Percentiles rank a stretch among this genome's conserved stretches.
Conservation (phyloP, 2,888 invertebrate species). For the Xylota segnis region DNA sequence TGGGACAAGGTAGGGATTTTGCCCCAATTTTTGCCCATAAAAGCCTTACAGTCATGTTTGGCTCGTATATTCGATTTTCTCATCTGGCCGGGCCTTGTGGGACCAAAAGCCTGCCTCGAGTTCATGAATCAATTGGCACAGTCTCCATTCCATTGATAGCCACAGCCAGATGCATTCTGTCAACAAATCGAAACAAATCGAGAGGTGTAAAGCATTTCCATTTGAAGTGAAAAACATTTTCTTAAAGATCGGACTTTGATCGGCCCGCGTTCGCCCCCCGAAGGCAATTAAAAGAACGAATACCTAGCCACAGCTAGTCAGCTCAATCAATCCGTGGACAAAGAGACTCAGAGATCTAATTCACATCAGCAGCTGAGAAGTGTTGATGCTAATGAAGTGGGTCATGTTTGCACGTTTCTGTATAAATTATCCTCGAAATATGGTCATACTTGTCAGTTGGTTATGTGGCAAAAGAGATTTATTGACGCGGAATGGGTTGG, state of each 20-base stretch:
- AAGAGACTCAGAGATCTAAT: slow-evolving; percentile 47
- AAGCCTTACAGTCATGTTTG: no score
- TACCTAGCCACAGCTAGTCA: slow-evolving; percentile 13
- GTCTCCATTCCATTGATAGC: no score
- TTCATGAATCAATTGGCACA: no score
- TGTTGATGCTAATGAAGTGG: slow-evolving; percentile 72
- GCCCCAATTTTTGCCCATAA: no score
- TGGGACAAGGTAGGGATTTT: no score
- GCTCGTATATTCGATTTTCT: no score
- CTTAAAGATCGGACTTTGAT: slow-evolving; percentile 60
- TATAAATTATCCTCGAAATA: slow-evolving; percentile 64
- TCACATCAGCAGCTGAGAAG: slow-evolving; percentile 21
- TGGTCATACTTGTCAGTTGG: slow-evolving; percentile 64
- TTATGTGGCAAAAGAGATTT: slow-evolving; percentile 41
- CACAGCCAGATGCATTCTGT: neutral
- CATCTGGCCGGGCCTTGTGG: no score
- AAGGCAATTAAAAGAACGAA: slow-evolving; percentile 9
- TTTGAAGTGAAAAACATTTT: slow-evolving; percentile 41
- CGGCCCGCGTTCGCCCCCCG: slow-evolving; percentile 16
- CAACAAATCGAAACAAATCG: slow-evolving; percentile 1
- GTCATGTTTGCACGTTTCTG: slow-evolving; percentile 72
- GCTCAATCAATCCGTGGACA: slow-evolving; percentile 40
- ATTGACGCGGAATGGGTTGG: slow-evolving; percentile 42
- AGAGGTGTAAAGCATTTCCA: slow-evolving; percentile 49
- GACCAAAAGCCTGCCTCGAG: no score